Evolutionary conservation across 2,797 vertebrate species (phyloP).

Genomic region (Pipistrellus pygmaeus): DNA sequence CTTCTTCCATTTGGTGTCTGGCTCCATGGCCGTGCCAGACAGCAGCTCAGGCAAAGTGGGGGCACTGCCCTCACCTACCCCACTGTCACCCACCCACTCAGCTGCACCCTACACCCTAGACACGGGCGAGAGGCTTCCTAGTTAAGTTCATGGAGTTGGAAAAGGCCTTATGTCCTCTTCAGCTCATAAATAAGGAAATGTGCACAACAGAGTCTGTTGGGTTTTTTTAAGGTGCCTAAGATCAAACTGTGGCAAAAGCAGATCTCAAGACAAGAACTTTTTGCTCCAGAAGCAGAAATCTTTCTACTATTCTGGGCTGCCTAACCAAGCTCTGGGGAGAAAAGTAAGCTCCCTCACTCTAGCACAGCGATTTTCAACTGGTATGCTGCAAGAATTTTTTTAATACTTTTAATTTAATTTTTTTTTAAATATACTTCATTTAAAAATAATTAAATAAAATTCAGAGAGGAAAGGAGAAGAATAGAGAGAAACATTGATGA

Average conservation of each 20-base stretch:
- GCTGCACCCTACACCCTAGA: neutral
- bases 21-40: accelerated
- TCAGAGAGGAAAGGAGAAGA: too few relatives aligned
- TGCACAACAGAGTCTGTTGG: neutral
- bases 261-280: neutral
- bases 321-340: neutral
- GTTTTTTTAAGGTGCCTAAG: neutral
- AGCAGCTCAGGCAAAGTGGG: neutral
- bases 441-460: too few relatives aligned
- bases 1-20: neutral
- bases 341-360: neutral
- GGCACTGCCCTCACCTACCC: neutral
- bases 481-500: too few relatives aligned
- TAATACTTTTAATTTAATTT: too few relatives aligned
- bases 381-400: neutral
- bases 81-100: neutral
- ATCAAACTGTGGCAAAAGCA: neutral
- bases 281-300: neutral
- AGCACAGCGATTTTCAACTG: neutral
- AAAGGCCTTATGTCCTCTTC: neutral
- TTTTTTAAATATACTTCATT: too few relatives aligned
- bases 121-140: neutral
- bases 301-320: neutral
- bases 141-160: neutral
- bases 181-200: neutral